phyloP scores from a whole-genome alignment of 1,140 invertebrate species.

The Drosophila suzukii region DNA sequence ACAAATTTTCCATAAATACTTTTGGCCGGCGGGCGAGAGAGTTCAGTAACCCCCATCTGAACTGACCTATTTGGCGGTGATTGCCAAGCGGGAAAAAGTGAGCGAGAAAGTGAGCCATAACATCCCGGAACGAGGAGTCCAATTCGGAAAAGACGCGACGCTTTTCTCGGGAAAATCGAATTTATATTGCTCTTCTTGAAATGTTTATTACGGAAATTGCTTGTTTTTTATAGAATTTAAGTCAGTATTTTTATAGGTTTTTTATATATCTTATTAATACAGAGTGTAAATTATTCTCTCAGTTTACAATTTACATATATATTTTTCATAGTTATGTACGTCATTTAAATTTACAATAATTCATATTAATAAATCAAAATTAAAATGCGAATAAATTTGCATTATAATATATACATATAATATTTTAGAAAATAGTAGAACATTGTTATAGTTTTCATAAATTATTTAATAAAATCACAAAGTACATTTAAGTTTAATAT shows the following conservation, averaged over 20 bases:
- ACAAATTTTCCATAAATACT: slow-evolving; percentile 55
- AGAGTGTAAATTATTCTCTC: background rate
- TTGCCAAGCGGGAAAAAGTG: slow-evolving; percentile 22
- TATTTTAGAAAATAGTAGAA: background rate
- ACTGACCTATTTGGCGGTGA: slow-evolving; percentile 50
- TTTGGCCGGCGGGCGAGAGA: slow-evolving; percentile 32
- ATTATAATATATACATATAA: background rate
- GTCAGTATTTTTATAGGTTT: background rate
- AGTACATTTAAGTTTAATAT: background rate
- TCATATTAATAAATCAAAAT: too few relatives aligned
- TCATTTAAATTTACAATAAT: too few relatives aligned
- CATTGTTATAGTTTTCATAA: too few relatives aligned
- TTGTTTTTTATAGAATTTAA: too few relatives aligned
- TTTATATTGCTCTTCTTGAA: background rate
- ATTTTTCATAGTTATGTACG: too few relatives aligned
- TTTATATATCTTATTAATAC: background rate
- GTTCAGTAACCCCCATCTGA: slow-evolving; percentile 49
- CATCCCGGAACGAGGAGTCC: slow-evolving; percentile 8
- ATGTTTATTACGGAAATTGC: too few relatives aligned
- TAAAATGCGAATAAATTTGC: too few relatives aligned
- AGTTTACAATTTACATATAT: too few relatives aligned
- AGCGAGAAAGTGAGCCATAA: slow-evolving; percentile 25
- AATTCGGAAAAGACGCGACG: slow-evolving; percentile 3
- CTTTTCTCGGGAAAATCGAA: background rate
- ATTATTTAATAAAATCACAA: too few relatives aligned